Evolutionary conservation across 2,113 vertebrate genomes (phyloP).

Genomic region (Heterotilapia buettikoferi): DNA sequence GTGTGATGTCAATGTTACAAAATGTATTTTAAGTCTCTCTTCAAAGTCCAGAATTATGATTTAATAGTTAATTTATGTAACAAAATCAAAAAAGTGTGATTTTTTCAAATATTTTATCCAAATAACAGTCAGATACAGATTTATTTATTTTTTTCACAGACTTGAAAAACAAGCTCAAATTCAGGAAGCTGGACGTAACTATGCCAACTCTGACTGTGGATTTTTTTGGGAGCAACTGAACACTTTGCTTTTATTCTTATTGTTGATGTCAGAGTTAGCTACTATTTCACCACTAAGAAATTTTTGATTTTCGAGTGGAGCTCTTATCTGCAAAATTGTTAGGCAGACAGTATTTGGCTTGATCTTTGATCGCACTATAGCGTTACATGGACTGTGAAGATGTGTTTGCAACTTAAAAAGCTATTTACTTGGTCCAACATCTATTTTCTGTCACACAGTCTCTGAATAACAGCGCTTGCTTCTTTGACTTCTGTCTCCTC

Average conservation of each 20-base stretch:
- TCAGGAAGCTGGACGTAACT: not conserved
- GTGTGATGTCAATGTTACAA: not conserved
- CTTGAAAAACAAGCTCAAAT: not conserved
- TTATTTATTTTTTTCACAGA: not conserved
- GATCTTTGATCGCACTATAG: not conserved
- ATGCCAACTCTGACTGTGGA: not conserved
- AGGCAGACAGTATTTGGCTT: not conserved
- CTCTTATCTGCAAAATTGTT: not conserved
- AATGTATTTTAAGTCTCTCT: not conserved
- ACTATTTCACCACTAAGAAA: not conserved
- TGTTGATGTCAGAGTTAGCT: not conserved
- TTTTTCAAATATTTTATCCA: not conserved
- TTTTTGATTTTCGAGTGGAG: not conserved
- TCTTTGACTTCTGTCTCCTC: not conserved
- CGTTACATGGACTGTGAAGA: not conserved
- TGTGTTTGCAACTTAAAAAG: slow-evolving; percentile 1
- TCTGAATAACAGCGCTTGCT: not conserved
- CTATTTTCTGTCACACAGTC: not conserved
- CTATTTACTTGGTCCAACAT: not conserved
- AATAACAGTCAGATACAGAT: not conserved
- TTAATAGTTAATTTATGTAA: not conserved
- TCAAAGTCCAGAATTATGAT: not conserved
- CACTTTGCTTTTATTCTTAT: not conserved
- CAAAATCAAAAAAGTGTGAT: not conserved
- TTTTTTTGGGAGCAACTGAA: not conserved